phyloP scores from a whole-genome alignment of 2,888 invertebrate genomes.

The Drosophila longiperda region DNA sequence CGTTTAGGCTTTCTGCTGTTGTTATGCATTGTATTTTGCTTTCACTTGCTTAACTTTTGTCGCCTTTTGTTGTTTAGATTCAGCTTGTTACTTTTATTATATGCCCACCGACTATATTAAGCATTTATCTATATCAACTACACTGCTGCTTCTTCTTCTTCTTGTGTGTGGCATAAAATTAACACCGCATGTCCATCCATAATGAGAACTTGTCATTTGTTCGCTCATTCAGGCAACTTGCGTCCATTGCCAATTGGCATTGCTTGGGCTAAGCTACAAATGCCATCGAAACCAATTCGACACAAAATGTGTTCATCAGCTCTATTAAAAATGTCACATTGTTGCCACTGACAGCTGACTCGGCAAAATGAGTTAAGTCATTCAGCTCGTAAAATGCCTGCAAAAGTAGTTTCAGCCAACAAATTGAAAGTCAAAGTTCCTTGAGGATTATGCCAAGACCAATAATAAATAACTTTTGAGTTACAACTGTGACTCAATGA shows the following conservation, averaged over 20 bases:
- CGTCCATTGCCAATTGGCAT: constrained; percentile 24
- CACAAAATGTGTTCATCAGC: constrained; percentile 28
- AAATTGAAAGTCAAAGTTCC: not conserved
- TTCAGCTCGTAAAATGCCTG: constrained; percentile 15
- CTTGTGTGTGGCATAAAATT: constrained; percentile 48
- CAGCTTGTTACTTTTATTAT: constrained; percentile 55
- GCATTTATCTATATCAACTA: constrained; percentile 36
- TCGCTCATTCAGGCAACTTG: constrained; percentile 12
- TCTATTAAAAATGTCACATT: constrained; percentile 30
- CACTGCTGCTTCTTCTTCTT: constrained; percentile 2
- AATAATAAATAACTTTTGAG: not conserved
- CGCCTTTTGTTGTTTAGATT: constrained; percentile 58
- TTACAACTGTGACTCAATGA: not conserved
- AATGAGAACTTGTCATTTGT: constrained; percentile 43
- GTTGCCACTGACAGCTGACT: constrained; percentile 24
- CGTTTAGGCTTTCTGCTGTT: constrained; percentile 32
- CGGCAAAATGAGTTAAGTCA: constrained; percentile 17
- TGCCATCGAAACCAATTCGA: constrained; percentile 24
- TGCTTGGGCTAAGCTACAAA: not conserved
- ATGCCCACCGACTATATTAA: constrained; percentile 28
- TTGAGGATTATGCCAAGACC: not conserved
- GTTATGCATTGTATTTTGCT: constrained; percentile 46
- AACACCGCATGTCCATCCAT: constrained; percentile 55
- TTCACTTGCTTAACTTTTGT: constrained; percentile 53
- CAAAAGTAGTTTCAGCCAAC: not conserved